Conservation (phyloP, 2,888 invertebrate genomes). For the Drosophila robusta region DNA sequence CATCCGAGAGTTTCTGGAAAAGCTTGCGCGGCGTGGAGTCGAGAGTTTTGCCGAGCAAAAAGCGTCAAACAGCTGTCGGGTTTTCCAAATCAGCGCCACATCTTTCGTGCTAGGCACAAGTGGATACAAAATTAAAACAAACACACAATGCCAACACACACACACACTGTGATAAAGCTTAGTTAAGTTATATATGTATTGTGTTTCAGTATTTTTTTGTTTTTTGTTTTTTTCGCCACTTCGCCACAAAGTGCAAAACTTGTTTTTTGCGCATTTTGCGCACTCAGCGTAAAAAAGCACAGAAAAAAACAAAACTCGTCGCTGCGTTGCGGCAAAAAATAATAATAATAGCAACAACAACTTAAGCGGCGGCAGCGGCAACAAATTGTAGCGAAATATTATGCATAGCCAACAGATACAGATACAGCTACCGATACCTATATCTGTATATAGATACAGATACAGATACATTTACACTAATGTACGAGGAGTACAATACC, state of each 20-base stretch:
- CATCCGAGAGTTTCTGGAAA: conserved; percentile 37
- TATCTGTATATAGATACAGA: conserved; percentile 20
- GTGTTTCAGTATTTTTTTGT: conserved; percentile 24
- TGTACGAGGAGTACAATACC: conserved; percentile 13
- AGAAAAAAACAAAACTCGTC: conserved; percentile 60
- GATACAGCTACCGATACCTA: conserved; percentile 16
- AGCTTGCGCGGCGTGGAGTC: conserved; percentile 23
- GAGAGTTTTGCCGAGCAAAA: conserved; percentile 15
- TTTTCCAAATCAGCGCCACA: conserved; percentile 59
- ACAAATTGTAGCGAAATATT: conserved; percentile 53
- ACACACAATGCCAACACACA: conserved; percentile 44
- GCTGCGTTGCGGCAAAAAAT: conserved; percentile 47
- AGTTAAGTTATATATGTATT: conserved; percentile 51
- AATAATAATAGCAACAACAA: conserved; percentile 32
- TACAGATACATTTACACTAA: conserved; percentile 27
- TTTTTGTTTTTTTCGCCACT: conserved; percentile 36
- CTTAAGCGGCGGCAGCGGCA: conserved; percentile 6
- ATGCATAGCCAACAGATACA: conserved; percentile 50
- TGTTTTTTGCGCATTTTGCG: conserved; percentile 79
- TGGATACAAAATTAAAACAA: conserved; percentile 76
- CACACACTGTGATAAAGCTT: conserved; percentile 49
- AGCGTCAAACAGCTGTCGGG: conserved; percentile 57
- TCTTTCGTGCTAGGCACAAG: conserved; percentile 77
- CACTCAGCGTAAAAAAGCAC: conserved; percentile 70
- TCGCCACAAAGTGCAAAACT: conserved; percentile 74